Base-by-base conservation (phyloP, 2,113 vertebrate species). In the Phalacrocorax carbo region DNA sequence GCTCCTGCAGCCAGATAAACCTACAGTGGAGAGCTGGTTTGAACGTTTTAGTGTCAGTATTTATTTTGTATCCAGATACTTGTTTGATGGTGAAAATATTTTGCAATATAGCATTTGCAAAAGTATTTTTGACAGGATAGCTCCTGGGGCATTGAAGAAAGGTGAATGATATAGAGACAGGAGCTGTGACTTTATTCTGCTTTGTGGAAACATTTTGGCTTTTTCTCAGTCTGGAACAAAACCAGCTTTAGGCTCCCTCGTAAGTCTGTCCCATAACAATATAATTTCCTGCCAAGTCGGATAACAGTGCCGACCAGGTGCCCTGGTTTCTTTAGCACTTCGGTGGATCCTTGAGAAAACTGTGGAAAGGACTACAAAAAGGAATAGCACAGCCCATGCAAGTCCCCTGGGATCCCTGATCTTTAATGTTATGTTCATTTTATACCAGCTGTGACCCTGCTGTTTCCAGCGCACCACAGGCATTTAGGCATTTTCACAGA, bases 61-160 rank as follows among this genome's bases (percentile, higher is more conserved):
- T 82, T 54, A 81, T 93, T 84, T 84, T 0, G 0, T 51, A 26
- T 71, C 51, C 48, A 77, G 51, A 60, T 71, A 71, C 21, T 44
- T 14, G 30, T 78, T 89, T 55, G 48, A 78, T 8, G 18, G 20
- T 51, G 69, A 83, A 83, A 68, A 75, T 12, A 4, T 71, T 91
- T 76, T 57, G 27, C 22, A 40, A 48, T 57, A 52, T 10, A 62
- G 48, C 40, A 14, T 71, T 76, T 75, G 26, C 36, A 54, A 54
- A 76, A 82, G 4, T 36, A 30, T 75, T 93, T 92, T 76, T 93
- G 51, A 78, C 1, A 5, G 26, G 23, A 79, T 38, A 75, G 16
- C 11, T 95, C 76, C 83, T 36, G n/a, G 92, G 89, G 73, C 72
- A 52, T 44, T n/a, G 52, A 86, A 96, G 64, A 70, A 83, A 91